A percentile compares a stretch with the other conserved stretches of the same genome.
Conservation (phyloP, 2,797 vertebrate species). For the Molothrus aeneus region DNA sequence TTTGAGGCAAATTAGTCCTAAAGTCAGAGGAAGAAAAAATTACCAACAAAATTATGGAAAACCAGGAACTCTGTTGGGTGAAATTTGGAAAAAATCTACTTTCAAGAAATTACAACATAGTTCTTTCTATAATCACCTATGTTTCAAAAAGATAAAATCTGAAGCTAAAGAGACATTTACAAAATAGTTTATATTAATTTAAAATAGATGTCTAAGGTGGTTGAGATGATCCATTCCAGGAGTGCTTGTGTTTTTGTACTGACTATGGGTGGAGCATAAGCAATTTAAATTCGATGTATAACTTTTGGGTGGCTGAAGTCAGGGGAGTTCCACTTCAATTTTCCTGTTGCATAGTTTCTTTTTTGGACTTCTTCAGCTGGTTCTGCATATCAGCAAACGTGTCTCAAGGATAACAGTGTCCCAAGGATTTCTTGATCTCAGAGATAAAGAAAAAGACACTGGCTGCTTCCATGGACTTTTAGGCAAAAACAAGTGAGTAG, state of each 20-base stretch:
- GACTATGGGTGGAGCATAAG: background rate
- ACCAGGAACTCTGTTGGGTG: accelerated
- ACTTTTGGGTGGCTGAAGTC: background rate
- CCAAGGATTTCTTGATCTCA: background rate
- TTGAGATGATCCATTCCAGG: background rate
- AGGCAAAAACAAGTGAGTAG: background rate
- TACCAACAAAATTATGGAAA: background rate
- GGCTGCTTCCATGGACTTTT: background rate
- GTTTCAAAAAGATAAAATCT: background rate
- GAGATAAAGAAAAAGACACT: background rate
- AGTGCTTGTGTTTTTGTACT: background rate
- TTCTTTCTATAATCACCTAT: background rate
- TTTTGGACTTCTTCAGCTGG: background rate
- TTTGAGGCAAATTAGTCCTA: background rate
- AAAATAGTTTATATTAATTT: background rate
- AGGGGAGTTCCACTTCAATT: background rate
- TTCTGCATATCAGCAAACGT: background rate
- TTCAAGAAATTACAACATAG: background rate
- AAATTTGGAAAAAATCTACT: background rate
- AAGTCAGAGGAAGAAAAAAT: background rate
- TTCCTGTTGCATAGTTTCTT: background rate
- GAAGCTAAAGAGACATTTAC: background rate
- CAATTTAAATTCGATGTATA: background rate
- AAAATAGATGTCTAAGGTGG: background rate
- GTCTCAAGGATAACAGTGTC: background rate